Conservation (phyloP, 1,140 invertebrate species). For the Sitophilus oryzae region DNA sequence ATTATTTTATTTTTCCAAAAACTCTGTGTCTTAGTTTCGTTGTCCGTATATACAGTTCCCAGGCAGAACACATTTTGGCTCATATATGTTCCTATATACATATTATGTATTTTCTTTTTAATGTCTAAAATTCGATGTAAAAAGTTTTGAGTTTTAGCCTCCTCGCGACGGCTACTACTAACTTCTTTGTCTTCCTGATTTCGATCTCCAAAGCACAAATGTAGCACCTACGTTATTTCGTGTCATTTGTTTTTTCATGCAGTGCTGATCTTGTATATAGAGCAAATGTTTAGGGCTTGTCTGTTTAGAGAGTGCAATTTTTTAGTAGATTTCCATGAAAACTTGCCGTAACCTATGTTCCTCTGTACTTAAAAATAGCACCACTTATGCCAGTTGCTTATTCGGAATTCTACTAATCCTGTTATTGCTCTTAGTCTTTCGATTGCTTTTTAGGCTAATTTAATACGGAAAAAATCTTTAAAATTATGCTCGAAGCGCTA, state of each 20-base stretch:
- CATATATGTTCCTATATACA: conserved; percentile 6
- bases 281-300: conserved; percentile 31
- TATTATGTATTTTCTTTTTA: neutral
- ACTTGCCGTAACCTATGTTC: conserved; percentile 9
- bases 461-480: neutral
- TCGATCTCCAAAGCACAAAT: conserved; percentile 36
- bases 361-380: neutral
- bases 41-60: neutral
- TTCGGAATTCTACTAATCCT: conserved; percentile 23
- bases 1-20: conserved; percentile 13
- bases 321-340: conserved; percentile 24
- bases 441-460: no score
- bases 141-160: conserved; percentile 23
- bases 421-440: conserved; percentile 5
- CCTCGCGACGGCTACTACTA: conserved; percentile 28
- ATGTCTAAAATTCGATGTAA: neutral
- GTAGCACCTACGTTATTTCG: conserved; percentile 21
- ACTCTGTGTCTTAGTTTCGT: neutral
- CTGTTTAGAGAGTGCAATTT: conserved; percentile 29
- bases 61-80: neutral
- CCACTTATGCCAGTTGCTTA: conserved; percentile 2
- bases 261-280: conserved; percentile 25
- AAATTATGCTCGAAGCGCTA: conserved; percentile 17
- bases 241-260: conserved; percentile 19
- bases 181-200: conserved; percentile 38